Base-by-base conservation (phyloP, 2,113 vertebrate genomes). In the Jaculus jaculus region DNA sequence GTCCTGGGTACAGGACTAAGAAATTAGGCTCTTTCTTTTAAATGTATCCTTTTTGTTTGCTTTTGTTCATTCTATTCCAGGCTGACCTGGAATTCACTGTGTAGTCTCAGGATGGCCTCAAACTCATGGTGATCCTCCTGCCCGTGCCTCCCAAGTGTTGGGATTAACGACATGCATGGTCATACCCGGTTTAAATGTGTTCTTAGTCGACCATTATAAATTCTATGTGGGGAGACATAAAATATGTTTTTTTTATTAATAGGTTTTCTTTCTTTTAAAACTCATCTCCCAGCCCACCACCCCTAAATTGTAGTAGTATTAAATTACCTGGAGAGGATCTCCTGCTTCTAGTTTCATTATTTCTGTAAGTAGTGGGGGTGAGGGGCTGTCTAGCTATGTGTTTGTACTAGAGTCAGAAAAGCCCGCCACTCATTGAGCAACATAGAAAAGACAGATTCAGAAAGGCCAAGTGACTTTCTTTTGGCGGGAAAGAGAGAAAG, bases 141-240 rank as follows among this genome's bases (percentile, higher is more conserved):
- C 42, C 42, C 8, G 5, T 47, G 42, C 42, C 42, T 47, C 42
- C 42, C 42, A 47, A 47, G 42, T 47, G 42, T 8, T 47, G 42
- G 42, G 8, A 47, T 47, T 47, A 47, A 47, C 8, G 42, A 47
- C 42, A 47, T 47, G 42, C 5, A 47, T 5, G 5, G 8, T 47
- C 5, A 47, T 8, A 47, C 42, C 42, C 42, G 8, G 42, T 95
- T 84, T 84, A 84, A 89, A 87, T 94, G 89, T 73, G 72, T 92
- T 88, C 89, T 92, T 87, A 94, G 89, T 58, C 95, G 89, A 79
- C 69, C 58, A 91, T 93, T 91, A 94, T 72, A 92, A 95, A 87
- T 37, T 89, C 63, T 78, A 91, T 73, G 72, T 74, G 73, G 68
- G 87, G 94, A 94, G 91, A 92, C n/a, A 47, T 68, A 72, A 94